Conservation (phyloP, 2,797 vertebrate species). For the Cynopterus sphinx region DNA sequence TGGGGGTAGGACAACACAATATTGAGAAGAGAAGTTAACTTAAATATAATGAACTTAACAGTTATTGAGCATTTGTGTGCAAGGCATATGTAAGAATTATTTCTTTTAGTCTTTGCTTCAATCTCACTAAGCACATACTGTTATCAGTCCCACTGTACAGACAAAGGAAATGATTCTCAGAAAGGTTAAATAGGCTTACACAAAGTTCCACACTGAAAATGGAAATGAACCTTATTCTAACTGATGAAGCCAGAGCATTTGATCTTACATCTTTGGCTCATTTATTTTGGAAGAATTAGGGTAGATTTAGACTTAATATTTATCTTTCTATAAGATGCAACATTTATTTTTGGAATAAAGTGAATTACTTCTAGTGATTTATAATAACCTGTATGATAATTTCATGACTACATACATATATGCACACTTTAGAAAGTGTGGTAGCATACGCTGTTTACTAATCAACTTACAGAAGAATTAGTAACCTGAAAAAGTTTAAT, state of each 20-base stretch:
- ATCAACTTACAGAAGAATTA: slow-evolving; percentile 31
- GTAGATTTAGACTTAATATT: background rate
- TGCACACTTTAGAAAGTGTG: background rate
- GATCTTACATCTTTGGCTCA: background rate
- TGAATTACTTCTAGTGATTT: background rate
- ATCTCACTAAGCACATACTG: background rate
- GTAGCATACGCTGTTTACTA: background rate
- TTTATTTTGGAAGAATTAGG: background rate
- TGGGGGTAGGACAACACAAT: background rate
- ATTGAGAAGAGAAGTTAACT: background rate
- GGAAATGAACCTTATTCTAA: background rate
- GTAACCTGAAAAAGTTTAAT: slow-evolving; percentile 3
- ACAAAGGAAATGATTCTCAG: background rate
- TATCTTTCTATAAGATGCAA: slow-evolving; percentile 8
- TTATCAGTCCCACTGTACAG: background rate
- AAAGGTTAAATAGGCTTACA: background rate
- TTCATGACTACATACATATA: background rate
- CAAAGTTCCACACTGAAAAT: background rate
- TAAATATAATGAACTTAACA: slow-evolving; percentile 3
- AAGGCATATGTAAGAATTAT: background rate
- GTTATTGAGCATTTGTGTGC: background rate
- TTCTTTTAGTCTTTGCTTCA: background rate
- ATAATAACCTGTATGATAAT: background rate
- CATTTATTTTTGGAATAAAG: slow-evolving; percentile 29
- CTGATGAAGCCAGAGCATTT: background rate